Base-by-base conservation (phyloP, 2,797 vertebrate genomes). In the Fundulus diaphanus region DNA sequence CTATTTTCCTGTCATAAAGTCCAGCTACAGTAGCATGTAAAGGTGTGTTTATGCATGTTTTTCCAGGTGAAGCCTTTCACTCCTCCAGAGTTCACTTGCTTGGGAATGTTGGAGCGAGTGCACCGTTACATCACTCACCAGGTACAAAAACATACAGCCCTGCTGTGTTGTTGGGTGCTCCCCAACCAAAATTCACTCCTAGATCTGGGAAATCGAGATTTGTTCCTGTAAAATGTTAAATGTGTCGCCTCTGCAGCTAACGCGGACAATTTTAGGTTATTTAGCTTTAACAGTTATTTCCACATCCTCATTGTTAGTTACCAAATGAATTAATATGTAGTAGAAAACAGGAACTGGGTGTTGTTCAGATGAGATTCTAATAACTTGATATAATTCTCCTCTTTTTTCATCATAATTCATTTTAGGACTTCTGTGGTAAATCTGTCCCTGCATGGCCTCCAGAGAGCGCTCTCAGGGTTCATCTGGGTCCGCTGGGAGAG, bases 61-160 rank as follows among this genome's bases (percentile, higher is more conserved):
- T 74, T 82, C 37, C 89, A 95, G 94, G 88, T 95, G 80, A 91
- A 91, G 74, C 89, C 94, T 54, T 93, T 93, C 85, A 91, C 86
- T 49, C 94, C 92, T 11, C 57, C 79, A 68, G 94, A 95, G 82
- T 93, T 94, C 81, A 93, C 90, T 12, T 93, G 92, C 72, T 86
- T 89, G 40, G 94, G 92, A 73, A 95, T 95, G 94, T 78, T 95
- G 88, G 89, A 95, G 82, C 85, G 93, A 68, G 83, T 95, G 61
- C 78, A 72, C 22, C 75, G 76, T 78, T 95, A 94, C 56, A 83
- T 94, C 86, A 87, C 80, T 66, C 90, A 94, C 67, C 93, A 95
- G 94, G 94, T 95, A 88, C 51, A 72, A 33, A 75, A 42, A 42
- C 35, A 3, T 12, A 61, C 68, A 29, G 31, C 46, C 48, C 73